phyloP scores from a whole-genome alignment of 2,888 invertebrate genomes.

The Cosmorhoe ocellata region DNA sequence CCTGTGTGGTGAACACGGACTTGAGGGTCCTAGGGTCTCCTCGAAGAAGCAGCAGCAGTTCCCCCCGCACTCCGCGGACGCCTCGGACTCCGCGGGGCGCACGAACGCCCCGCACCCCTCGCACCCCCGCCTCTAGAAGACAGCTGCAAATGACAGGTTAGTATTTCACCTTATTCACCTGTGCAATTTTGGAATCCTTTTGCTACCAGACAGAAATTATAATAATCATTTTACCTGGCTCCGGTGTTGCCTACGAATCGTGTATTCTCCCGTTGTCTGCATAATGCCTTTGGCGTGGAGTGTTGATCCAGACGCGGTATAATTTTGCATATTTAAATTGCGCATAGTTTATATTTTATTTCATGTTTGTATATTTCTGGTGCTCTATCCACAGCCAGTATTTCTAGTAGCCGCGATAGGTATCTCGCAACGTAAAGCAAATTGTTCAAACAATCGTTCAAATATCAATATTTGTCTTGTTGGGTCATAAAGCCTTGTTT shows the following conservation, averaged over 20 bases:
- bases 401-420: too few relatives aligned
- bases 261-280: slow-evolving; percentile 45
- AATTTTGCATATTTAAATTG: slow-evolving; percentile 10
- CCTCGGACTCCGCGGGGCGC: slow-evolving; percentile 62
- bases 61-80: slow-evolving; percentile 65
- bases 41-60: slow-evolving; percentile 53
- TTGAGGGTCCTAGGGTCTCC: slow-evolving; percentile 69
- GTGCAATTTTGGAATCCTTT: slow-evolving; percentile 27
- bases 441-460: slow-evolving; percentile 22
- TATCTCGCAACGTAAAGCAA: slow-evolving; percentile 32
- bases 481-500: neutral
- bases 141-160: slow-evolving; percentile 80
- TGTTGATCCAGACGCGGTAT: slow-evolving; percentile 18
- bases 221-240: slow-evolving; percentile 33
- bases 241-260: slow-evolving; percentile 28
- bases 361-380: too few relatives aligned
- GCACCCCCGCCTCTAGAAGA: slow-evolving; percentile 75
- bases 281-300: slow-evolving; percentile 37
- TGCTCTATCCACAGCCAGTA: too few relatives aligned
- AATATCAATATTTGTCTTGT: slow-evolving; percentile 1
- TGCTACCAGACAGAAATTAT: slow-evolving; percentile 34
- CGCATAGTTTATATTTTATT: too few relatives aligned
- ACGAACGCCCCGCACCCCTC: slow-evolving; percentile 71
- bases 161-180: slow-evolving; percentile 39
- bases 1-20: slow-evolving; percentile 71